Evolutionary conservation across 2,113 vertebrate species (phyloP).

Genomic region (Amblyornis subalaris): DNA sequence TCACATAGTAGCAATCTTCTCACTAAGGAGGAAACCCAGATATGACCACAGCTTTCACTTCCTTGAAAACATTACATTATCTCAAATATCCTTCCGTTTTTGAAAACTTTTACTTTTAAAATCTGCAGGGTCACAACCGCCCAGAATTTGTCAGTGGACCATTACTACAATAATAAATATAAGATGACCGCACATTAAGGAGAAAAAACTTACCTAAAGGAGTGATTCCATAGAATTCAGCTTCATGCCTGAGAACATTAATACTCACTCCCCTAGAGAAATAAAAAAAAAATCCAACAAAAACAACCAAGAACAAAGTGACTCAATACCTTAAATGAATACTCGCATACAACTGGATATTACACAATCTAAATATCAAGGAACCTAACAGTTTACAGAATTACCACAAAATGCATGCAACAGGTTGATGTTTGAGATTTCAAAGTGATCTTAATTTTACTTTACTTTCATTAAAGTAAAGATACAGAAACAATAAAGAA

Average conservation of each 20-base stretch:
- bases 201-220: slow-evolving; percentile 83
- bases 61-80: not conserved
- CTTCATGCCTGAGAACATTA: slow-evolving; percentile 92
- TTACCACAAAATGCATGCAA: not conserved
- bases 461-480: not conserved
- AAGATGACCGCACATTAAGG: not conserved
- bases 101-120: not conserved
- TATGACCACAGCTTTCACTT: not conserved
- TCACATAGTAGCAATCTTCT: slow-evolving; percentile 91
- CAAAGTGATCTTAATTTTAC: not conserved
- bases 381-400: not conserved
- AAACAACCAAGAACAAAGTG: not conserved
- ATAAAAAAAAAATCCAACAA: not conserved
- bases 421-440: not conserved
- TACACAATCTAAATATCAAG: not conserved
- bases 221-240: slow-evolving; percentile 98
- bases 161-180: not conserved
- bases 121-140: not conserved
- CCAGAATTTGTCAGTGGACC: not conserved
- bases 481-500: not conserved
- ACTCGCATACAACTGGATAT: not conserved
- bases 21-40: slow-evolving; percentile 68
- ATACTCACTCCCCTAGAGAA: slow-evolving; percentile 90
- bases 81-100: not conserved
- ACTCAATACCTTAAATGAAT: not conserved